Base-by-base conservation (phyloP, 1,140 invertebrate genomes). In the Megathymus violae region DNA sequence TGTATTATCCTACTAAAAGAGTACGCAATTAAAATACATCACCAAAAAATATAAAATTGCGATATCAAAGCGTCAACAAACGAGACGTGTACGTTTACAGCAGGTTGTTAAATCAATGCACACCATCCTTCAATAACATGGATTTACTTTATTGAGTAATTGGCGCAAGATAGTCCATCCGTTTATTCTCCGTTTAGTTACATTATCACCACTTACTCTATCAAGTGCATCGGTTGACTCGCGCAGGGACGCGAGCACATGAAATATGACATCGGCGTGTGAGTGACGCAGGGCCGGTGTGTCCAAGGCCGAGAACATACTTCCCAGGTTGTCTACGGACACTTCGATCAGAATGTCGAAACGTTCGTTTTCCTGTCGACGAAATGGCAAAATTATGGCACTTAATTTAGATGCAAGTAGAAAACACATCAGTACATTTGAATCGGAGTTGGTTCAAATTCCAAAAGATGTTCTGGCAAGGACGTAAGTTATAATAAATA, bases 311-410 rank as follows among this genome's bases (percentile, higher is more conserved):
- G 74, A 61, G 22, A 88, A 83, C 14, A 89, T 60, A 10, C 66
- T 76, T 4, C 58, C 74, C 19, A 89, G 41, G 48, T 86, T 79
- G 38, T 88, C 80, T 4, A 83, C 52, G 1, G 82, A 82, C 10
- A 82, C 75, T 36, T 88, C 83, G 11, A 89, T 81, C 5, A 89
- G 62, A 10, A 89, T 78, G 41, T 89, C 83, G 46, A 74, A 88
- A 1, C 67, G 48, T 13, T 80, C 78, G 19, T 81, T 85, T 46
- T 89, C 86, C 86, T 89, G 60, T 15, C 43, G 56, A 62, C n/a
- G 46, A 40, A 41, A 56, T n/a, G n/a, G n/a, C n/a, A n/a, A n/a
- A n/a, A n/a, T n/a, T n/a, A n/a, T n/a, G n/a, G n/a, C n/a, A n/a
- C n/a, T n/a, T n/a, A n/a, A n/a, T n/a, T n/a, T n/a, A n/a, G n/a